These are phyloP conservation scores for Megalops atlanticus DNA, from an alignment of 2,113 vertebrate species.

Conservation along the genomic window DNA sequence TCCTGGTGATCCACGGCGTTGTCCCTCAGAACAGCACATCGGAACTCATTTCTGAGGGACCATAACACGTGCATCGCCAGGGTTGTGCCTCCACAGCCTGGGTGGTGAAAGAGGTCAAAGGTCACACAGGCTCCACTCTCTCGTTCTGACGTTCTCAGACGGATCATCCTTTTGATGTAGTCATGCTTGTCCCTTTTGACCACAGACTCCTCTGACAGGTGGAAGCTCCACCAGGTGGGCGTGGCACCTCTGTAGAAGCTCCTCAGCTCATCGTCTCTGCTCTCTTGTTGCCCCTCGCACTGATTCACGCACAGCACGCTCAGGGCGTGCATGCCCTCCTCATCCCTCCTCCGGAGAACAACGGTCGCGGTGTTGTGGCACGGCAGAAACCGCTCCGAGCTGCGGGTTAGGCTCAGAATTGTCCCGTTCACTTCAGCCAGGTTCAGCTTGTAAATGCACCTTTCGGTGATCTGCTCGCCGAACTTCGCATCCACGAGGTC, in stretches of 20 bases:
- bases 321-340: slow-evolving; percentile 56
- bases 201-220: not conserved
- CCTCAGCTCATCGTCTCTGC: not conserved
- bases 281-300: not conserved
- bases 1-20: not conserved
- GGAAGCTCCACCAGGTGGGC: not conserved
- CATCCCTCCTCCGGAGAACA: slow-evolving; percentile 61
- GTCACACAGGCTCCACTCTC: not conserved
- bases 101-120: slow-evolving; percentile 3
- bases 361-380: slow-evolving; percentile 56
- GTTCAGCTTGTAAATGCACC: slow-evolving; percentile 68
- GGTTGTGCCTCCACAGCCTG: slow-evolving; percentile 3
- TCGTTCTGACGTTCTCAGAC: not conserved
- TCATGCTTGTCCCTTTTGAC: slow-evolving; percentile 3
- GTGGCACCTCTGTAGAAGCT: not conserved
- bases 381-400: slow-evolving; percentile 64
- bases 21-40: slow-evolving; percentile 3
- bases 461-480: slow-evolving; percentile 57
- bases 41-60: not conserved
- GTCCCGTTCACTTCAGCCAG: slow-evolving; percentile 69
- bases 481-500: slow-evolving; percentile 55
- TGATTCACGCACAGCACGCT: not conserved
- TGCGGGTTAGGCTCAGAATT: slow-evolving; percentile 68
- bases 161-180: not conserved
- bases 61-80: not conserved